Evolutionary conservation across 2,113 vertebrate genomes (phyloP).

Genomic region (Spea bombifrons): DNA sequence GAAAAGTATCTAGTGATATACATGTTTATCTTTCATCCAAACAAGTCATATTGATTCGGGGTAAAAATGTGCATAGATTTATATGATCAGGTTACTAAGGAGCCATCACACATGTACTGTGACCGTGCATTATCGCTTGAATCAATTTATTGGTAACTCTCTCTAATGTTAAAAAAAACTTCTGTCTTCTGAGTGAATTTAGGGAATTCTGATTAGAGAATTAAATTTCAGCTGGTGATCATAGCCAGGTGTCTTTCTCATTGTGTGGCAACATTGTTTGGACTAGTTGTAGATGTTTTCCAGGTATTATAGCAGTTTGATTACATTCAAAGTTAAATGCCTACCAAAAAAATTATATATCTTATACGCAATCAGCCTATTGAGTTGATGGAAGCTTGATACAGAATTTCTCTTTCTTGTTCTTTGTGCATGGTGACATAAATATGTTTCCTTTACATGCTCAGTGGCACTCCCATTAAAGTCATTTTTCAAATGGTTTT

Average conservation of each 20-base stretch:
- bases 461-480: too few species aligned
- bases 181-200: not conserved
- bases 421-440: too few species aligned
- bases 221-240: not conserved
- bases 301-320: not conserved
- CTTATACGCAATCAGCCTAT: too few species aligned
- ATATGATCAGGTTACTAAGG: not conserved
- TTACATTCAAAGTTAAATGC: not conserved
- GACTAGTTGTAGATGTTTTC: not conserved
- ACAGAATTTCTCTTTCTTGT: too few species aligned
- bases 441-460: too few species aligned
- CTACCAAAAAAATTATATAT: too few species aligned
- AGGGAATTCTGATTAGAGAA: not conserved
- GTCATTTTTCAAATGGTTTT: too few species aligned
- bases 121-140: not conserved
- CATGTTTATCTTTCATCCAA: not conserved
- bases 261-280: not conserved
- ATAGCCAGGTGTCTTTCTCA: not conserved
- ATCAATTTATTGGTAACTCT: not conserved
- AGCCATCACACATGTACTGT: not conserved
- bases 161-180: not conserved
- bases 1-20: not conserved
- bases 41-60: not conserved
- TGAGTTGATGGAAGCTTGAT: too few species aligned
- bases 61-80: not conserved